A percentile compares a stretch with the other conserved stretches of the same genome.
Evolutionary conservation across 2,888 invertebrate genomes (phyloP).

Genomic region (Nomada ruficornis): DNA sequence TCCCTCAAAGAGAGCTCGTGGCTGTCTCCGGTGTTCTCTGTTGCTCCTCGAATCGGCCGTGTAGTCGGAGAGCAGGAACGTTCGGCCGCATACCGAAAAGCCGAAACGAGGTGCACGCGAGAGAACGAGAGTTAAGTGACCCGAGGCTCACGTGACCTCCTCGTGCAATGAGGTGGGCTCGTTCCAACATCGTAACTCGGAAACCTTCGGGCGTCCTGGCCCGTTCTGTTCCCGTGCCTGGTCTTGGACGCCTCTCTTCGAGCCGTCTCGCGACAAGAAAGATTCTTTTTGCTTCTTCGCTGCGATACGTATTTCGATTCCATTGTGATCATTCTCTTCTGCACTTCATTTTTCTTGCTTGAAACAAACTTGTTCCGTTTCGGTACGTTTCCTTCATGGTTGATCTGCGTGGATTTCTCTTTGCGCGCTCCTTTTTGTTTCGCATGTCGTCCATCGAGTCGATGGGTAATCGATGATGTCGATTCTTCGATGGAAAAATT

Average conservation of each 20-base stretch:
- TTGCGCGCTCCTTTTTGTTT: too few species aligned
- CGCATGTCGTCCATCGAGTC: too few species aligned
- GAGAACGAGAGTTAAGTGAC: slow-evolving; percentile 74
- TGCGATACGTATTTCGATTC: too few species aligned
- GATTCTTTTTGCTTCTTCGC: not conserved
- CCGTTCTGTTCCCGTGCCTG: not conserved
- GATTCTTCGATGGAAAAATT: too few species aligned
- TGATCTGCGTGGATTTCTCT: too few species aligned
- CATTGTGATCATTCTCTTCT: too few species aligned
- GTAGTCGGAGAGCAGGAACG: slow-evolving; percentile 25
- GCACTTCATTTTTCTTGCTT: too few species aligned
- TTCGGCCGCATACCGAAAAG: slow-evolving; percentile 61
- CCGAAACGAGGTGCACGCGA: slow-evolving; percentile 66
- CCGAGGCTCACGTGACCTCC: slow-evolving; percentile 74
- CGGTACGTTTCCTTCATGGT: too few species aligned
- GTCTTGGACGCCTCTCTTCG: not conserved
- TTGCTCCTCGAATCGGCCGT: slow-evolving; percentile 6
- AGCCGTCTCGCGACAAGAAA: not conserved
- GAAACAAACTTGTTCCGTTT: too few species aligned
- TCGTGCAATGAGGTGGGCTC: slow-evolving; percentile 73
- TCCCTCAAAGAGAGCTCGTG: not conserved
- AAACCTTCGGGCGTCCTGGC: slow-evolving; percentile 38
- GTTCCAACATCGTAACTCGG: slow-evolving; percentile 65
- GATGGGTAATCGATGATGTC: too few species aligned
- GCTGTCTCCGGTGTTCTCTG: not conserved